Conservation (phyloP, 2,113 vertebrate genomes). For the Pelecanus crispus region DNA sequence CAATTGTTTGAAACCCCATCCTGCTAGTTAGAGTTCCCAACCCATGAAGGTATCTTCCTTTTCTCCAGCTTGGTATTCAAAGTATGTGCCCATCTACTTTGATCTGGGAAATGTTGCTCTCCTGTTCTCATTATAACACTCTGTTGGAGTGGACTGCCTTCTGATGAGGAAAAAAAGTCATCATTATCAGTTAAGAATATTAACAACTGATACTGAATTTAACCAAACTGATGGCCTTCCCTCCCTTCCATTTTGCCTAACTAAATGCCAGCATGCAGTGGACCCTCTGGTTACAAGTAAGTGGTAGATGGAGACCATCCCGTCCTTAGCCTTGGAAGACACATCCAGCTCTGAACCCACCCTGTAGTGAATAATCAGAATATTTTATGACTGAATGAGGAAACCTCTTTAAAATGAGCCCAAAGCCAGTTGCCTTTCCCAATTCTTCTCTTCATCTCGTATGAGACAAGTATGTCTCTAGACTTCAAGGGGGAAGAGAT, state of each 20-base stretch:
- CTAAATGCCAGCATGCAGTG: constrained; percentile 9
- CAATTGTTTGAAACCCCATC: neutral
- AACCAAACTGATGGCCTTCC: neutral
- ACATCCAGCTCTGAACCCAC: neutral
- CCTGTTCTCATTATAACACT: neutral
- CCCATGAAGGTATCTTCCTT: neutral
- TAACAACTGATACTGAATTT: neutral
- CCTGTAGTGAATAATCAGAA: neutral
- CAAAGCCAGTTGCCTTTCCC: neutral
- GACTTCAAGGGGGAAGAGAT: neutral
- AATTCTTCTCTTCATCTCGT: neutral
- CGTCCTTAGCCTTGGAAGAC: neutral
- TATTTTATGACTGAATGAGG: neutral
- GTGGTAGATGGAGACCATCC: neutral
- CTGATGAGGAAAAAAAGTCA: neutral
- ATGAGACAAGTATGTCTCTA: neutral
- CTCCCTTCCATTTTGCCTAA: neutral
- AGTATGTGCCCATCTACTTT: neutral
- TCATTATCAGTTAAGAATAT: neutral
- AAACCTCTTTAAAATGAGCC: neutral
- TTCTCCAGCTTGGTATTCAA: neutral
- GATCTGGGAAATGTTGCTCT: neutral
- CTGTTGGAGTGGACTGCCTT: neutral
- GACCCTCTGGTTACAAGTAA: neutral
- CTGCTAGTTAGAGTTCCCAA: neutral